Conservation (phyloP, 2,797 vertebrate species). For the Mareca strepera region DNA sequence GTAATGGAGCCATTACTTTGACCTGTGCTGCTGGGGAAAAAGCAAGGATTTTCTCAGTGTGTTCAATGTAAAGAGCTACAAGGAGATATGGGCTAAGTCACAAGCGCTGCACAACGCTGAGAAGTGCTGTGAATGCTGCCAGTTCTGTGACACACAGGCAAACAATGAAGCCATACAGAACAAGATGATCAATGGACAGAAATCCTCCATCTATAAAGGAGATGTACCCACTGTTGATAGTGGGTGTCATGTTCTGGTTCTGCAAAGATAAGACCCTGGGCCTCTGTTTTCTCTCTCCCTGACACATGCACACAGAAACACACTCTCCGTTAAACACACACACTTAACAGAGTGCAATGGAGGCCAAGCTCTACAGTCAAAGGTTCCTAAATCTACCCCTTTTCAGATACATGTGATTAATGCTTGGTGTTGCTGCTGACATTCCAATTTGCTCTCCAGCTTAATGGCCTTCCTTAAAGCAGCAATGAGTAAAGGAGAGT, state of each 20-base stretch:
- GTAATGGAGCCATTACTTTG: not conserved
- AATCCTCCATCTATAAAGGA: not conserved
- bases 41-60: not conserved
- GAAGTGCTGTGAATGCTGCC: not conserved
- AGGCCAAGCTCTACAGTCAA: conserved; percentile 5
- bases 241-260: not conserved
- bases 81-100: not conserved
- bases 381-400: not conserved
- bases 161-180: not conserved
- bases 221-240: conserved; percentile 13
- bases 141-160: not conserved
- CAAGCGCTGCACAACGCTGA: not conserved
- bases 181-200: conserved; percentile 1
- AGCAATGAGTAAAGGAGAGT: not conserved
- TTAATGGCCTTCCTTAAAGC: conserved; percentile 18
- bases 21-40: not conserved
- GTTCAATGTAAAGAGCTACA: not conserved
- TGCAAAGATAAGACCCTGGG: conserved; percentile 4
- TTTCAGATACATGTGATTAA: conserved; percentile 17
- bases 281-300: conserved; percentile 29
- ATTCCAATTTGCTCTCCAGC: conserved; percentile 27
- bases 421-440: not conserved
- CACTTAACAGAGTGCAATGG: not conserved
- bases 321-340: not conserved
- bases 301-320: not conserved